A percentile compares a stretch with the other conserved stretches of the same genome.
phyloP scores from a whole-genome alignment of 2,113 vertebrate species.

The Lepus europaeus region DNA sequence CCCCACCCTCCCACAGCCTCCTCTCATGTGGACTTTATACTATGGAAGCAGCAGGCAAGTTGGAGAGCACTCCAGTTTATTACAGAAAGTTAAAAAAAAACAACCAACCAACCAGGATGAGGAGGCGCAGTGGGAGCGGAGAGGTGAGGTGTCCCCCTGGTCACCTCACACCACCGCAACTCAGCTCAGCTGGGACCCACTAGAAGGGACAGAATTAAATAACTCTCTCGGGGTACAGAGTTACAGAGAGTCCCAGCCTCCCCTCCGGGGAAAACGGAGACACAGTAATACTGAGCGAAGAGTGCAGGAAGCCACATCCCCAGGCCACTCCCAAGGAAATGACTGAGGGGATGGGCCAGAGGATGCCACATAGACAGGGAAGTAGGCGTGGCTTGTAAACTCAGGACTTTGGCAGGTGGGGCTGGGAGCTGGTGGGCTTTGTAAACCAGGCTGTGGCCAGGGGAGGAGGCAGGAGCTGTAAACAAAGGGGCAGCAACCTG shows the following conservation, averaged over 20 bases:
- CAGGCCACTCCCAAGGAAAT: not conserved
- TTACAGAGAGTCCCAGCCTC: slow-evolving; percentile 19
- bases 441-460: slow-evolving; percentile 62
- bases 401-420: slow-evolving; percentile 45
- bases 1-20: not conserved
- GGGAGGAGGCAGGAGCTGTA: slow-evolving; percentile 50
- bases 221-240: slow-evolving; percentile 4
- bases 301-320: slow-evolving; percentile 17
- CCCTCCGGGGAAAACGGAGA: slow-evolving; percentile 58
- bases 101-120: not conserved
- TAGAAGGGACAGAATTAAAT: slow-evolving; percentile 68
- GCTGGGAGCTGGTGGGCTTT: not conserved
- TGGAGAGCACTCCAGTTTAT: slow-evolving; percentile 76
- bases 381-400: slow-evolving; percentile 55
- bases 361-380: not conserved
- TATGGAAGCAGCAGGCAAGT: not conserved
- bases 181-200: slow-evolving; percentile 42
- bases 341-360: not conserved
- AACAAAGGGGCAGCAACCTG: slow-evolving; percentile 56
- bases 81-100: slow-evolving; percentile 73
- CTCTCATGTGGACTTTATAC: not conserved
- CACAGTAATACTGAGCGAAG: slow-evolving; percentile 74
- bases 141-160: not conserved
- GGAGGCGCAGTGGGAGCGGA: not conserved
- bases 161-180: not conserved